phyloP scores from a whole-genome alignment of 2,797 vertebrate species.

The Otolemur crassicaudatus region DNA sequence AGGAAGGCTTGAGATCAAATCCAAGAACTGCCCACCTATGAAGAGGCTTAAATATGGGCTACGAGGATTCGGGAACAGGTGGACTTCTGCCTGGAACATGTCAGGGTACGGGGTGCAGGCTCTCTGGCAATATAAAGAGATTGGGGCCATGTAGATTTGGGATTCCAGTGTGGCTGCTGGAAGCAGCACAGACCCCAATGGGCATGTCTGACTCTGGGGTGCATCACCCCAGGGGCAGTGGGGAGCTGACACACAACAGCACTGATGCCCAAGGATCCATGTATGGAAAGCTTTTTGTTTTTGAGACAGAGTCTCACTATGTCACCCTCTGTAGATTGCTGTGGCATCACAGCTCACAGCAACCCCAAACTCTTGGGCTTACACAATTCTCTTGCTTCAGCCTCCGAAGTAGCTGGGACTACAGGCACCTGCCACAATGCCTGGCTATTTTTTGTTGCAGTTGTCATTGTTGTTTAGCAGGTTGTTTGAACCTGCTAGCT shows the following conservation, averaged over 20 bases:
- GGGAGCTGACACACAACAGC: no score
- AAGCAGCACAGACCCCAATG: rapidly evolving
- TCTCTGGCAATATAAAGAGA: not conserved
- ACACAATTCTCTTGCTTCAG: no score
- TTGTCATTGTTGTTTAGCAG: no score
- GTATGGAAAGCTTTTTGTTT: rapidly evolving
- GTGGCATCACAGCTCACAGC: no score
- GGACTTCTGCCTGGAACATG: not conserved
- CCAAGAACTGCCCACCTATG: constrained; percentile 3
- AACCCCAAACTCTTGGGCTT: no score
- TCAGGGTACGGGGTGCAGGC: rapidly evolving
- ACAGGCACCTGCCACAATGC: no score
- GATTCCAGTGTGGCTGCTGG: no score
- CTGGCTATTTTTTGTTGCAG: no score
- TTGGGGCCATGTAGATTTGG: not conserved
- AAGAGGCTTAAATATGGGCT: not conserved
- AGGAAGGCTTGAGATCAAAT: not conserved
- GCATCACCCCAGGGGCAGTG: not conserved
- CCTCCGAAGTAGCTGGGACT: no score
- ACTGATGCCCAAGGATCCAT: rapidly evolving
- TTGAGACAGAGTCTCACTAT: no score
- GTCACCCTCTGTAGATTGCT: no score
- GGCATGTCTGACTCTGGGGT: rapidly evolving
- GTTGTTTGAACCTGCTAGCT: no score
- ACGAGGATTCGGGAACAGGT: rapidly evolving